Conservation (phyloP, 2,888 invertebrate genomes). For the Torymus texanus region DNA sequence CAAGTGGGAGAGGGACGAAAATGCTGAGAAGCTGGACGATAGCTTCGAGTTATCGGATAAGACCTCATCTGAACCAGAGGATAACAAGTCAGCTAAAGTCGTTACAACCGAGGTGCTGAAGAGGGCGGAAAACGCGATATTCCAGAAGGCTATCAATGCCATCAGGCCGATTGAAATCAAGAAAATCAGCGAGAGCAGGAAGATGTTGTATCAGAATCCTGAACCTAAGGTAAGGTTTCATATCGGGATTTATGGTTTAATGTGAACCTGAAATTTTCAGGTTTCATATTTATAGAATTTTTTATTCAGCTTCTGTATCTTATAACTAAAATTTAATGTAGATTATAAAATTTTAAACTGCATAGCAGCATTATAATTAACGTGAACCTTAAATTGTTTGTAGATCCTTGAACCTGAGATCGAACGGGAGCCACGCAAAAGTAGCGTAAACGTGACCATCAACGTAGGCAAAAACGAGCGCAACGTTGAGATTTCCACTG, state of each 20-base stretch:
- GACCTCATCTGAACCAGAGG: slow-evolving; percentile 62
- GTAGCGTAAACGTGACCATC: slow-evolving; percentile 72
- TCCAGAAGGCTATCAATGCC: slow-evolving; percentile 91
- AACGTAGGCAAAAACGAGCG: slow-evolving; percentile 71
- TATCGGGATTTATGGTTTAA: too few relatives aligned
- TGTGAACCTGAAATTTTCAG: too few relatives aligned
- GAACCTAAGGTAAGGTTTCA: slow-evolving; percentile 67
- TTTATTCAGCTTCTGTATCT: too few relatives aligned
- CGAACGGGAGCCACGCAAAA: slow-evolving; percentile 66
- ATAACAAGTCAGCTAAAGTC: slow-evolving; percentile 77
- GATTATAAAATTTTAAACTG: too few relatives aligned
- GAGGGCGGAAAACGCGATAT: slow-evolving; percentile 93
- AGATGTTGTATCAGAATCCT: slow-evolving; percentile 79
- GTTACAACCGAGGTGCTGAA: slow-evolving; percentile 91
- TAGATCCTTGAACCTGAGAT: slow-evolving; percentile 55
- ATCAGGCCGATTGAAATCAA: slow-evolving; percentile 82
- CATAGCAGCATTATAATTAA: too few relatives aligned
- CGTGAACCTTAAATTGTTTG: slow-evolving; percentile 39
- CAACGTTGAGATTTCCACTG: slow-evolving; percentile 70
- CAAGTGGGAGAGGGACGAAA: slow-evolving; percentile 89
- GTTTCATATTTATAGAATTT: too few relatives aligned
- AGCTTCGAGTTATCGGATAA: slow-evolving; percentile 75
- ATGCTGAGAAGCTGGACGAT: slow-evolving; percentile 70
- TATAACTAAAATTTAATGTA: too few relatives aligned
- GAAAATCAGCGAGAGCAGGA: slow-evolving; percentile 83